Base-by-base conservation (phyloP, 2,888 invertebrate genomes). In the Poecilus cupreus region DNA sequence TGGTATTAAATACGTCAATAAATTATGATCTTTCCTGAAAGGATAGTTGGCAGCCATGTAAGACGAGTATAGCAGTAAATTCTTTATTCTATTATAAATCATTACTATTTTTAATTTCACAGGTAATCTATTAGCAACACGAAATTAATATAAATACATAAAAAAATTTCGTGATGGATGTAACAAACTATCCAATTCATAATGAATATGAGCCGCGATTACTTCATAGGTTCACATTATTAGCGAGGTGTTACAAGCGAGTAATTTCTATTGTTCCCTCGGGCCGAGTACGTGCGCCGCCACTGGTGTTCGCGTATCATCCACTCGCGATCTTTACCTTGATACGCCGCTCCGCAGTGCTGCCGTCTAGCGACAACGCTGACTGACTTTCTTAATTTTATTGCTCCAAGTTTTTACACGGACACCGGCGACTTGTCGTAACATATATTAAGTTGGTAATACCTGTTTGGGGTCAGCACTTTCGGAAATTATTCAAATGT, bases 301-400 rank as follows among this genome's bases (percentile, higher is more conserved):
- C 64, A 68, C 64, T 68, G 64, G 37, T n/a, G 16, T 68, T 68
- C 72, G 22, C 49, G 10, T 72, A 72, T 72, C 72, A 60, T 24
- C 32, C 18, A 32, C 32, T 39, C 13, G 51, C 54, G 75, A 75
- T 75, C 51, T 75, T 51, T 75, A 51, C 75, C 32, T 51, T 51
- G 75, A 75, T 51, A 51, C 37, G 13, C 51, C 16, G 16, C 51
- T 5, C n/a, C 2, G 60, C 32, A 37, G 37, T 32, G 37, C 64
- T 37, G 37, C 64, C 22, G 64, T 37, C 64, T 68, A 20, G 64
- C 37, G 64, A 68, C 60, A 60, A 64, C 51, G 32, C 18, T 72
- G 37, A 72, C 80, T 80, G 80, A 80, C 80, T 80, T 80, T 80
- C 80, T 80, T 80, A 72, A 80, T 80, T 80, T 80, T 80, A 80